These are phyloP conservation scores for Silurus glanis DNA, from an alignment of 2,113 vertebrate genomes.

Conservation along the genomic window DNA sequence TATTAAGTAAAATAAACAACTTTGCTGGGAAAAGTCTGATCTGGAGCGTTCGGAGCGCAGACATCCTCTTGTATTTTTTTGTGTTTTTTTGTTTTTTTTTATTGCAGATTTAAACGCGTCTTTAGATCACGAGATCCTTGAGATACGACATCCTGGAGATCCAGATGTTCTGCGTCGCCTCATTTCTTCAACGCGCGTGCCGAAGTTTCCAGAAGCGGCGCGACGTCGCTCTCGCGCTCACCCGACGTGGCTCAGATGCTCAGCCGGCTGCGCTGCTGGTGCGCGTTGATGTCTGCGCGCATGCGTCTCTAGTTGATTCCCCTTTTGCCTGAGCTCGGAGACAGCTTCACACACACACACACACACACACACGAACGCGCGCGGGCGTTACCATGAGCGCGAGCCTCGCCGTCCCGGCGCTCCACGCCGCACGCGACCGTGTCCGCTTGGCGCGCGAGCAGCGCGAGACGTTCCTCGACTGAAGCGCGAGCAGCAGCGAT, in stretches of 20 bases:
- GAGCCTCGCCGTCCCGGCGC: constrained; percentile 1
- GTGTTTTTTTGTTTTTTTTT: too few relatives aligned
- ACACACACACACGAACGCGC: background rate
- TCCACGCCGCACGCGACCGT: constrained; percentile 8
- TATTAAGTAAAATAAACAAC: background rate
- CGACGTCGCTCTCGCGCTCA: background rate
- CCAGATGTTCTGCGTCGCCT: background rate
- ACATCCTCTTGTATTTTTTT: background rate
- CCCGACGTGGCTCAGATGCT: background rate
- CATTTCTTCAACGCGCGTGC: background rate
- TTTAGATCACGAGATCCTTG: background rate
- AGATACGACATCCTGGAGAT: too few relatives aligned
- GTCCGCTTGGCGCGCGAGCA: constrained; percentile 54
- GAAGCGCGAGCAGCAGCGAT: constrained; percentile 81
- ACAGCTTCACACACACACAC: background rate
- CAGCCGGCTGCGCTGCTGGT: background rate
- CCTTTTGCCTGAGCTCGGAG: constrained; percentile 61
- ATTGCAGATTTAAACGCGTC: background rate
- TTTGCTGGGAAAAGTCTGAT: too few relatives aligned
- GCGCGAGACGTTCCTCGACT: constrained; percentile 60
- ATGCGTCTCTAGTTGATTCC: background rate
- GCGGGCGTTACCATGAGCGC: constrained; percentile 18
- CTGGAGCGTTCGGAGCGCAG: background rate
- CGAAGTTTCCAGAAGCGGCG: background rate
- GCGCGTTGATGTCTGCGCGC: background rate